Conservation (phyloP, 1,140 invertebrate genomes). For the Latrodectus geometricus region DNA sequence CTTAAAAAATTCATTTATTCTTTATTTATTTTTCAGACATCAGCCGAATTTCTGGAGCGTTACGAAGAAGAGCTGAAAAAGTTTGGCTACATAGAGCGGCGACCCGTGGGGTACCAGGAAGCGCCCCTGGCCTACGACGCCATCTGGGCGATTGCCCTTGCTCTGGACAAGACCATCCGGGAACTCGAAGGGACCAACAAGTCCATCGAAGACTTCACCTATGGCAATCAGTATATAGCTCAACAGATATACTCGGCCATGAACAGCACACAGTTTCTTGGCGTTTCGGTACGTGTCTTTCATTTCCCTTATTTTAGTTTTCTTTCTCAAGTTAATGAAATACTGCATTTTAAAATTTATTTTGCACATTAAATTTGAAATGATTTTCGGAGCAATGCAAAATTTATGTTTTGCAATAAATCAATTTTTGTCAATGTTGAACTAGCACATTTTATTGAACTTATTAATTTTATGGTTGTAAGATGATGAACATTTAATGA, state of each 20-base stretch:
- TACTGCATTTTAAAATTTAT: no score
- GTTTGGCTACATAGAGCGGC: constrained; percentile 10
- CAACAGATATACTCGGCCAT: constrained; percentile 97
- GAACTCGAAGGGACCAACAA: constrained; percentile 81
- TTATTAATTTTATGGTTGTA: no score
- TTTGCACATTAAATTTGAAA: no score
- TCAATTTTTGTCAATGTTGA: no score
- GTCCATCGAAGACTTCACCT: constrained; percentile 96
- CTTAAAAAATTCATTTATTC: constrained; percentile 11
- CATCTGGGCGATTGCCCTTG: constrained; percentile 96
- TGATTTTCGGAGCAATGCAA: no score
- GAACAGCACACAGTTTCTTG: constrained; percentile 96
- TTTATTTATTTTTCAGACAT: constrained; percentile 74
- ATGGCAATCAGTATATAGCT: constrained; percentile 93
- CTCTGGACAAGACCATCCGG: constrained; percentile 96
- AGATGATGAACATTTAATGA: no score
- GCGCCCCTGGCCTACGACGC: constrained; percentile 99
- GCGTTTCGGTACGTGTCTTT: constrained; percentile 87
- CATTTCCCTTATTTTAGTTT: no score
- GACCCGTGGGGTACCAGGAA: constrained; percentile 94
- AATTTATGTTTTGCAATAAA: no score
- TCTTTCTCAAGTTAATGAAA: no score
- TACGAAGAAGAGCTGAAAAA: constrained; percentile 78
- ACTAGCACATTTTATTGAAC: no score
- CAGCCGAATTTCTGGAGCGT: constrained; percentile 74